Conservation (phyloP, 2,113 vertebrate species). For the Alethe diademata region DNA sequence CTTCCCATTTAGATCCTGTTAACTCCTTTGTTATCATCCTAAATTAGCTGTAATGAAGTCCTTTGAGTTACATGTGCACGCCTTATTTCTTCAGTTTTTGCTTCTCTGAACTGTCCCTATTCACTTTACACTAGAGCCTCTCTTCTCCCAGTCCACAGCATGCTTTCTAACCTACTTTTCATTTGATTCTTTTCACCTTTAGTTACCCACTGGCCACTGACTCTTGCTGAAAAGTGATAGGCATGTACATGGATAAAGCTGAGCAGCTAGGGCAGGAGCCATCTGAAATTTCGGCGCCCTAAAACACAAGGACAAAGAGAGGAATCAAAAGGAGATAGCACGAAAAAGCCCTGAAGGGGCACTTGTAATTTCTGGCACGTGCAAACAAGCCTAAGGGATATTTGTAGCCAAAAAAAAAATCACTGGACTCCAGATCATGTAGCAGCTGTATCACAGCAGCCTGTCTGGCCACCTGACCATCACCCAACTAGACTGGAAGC, state of each 20-base stretch:
- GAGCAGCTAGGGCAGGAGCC: background rate
- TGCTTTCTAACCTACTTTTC: background rate
- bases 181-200: constrained; percentile 39
- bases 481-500: constrained; percentile 4
- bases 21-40: constrained; percentile 58
- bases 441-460: background rate
- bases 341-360: background rate
- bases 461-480: background rate
- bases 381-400: background rate
- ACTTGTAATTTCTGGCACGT: background rate
- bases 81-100: constrained; percentile 46
- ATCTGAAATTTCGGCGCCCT: constrained; percentile 3
- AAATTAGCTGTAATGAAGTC: constrained; percentile 65
- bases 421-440: constrained; percentile 11
- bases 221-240: background rate
- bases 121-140: background rate
- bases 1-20: constrained; percentile 33
- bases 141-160: background rate
- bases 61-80: constrained; percentile 30
- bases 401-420: constrained; percentile 5
- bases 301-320: background rate
- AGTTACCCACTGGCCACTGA: background rate
- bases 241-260: background rate
- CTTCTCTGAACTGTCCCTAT: background rate
- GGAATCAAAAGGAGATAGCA: background rate